Conservation (phyloP, 2,797 vertebrate species). For the Mus minutoides region DNA sequence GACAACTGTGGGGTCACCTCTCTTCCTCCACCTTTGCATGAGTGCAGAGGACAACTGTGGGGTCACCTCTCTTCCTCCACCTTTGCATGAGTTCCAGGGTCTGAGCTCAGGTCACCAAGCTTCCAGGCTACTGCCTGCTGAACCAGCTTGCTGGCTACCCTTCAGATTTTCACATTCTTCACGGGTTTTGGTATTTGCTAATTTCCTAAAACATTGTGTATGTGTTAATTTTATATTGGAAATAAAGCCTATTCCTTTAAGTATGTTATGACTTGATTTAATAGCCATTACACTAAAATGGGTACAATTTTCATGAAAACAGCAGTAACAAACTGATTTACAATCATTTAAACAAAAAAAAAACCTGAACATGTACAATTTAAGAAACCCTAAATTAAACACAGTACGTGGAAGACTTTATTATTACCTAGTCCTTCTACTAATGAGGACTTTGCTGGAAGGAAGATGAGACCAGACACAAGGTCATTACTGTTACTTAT, state of each 20-base stretch:
- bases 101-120: not conserved
- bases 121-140: not conserved
- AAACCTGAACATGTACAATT: not conserved
- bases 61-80: not conserved
- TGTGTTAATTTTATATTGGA: constrained; percentile 56
- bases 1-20: not conserved
- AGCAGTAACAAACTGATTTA: constrained; percentile 18
- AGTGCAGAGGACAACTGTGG: too few species aligned
- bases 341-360: constrained; percentile 44
- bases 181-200: constrained; percentile 2
- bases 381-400: constrained; percentile 45
- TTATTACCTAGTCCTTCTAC: constrained; percentile 19
- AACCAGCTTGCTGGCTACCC: not conserved
- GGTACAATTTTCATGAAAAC: constrained; percentile 33
- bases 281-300: constrained; percentile 39
- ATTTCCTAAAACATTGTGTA: not conserved
- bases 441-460: constrained; percentile 29
- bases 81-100: not conserved
- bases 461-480: not conserved
- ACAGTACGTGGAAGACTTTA: constrained; percentile 10
- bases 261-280: constrained; percentile 42
- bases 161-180: constrained; percentile 50
- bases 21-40: not conserved
- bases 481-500: constrained; percentile 25
- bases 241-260: constrained; percentile 24